Evolutionary conservation across 2,888 invertebrate species (phyloP).

Genomic region (Tetranychus piercei): DNA sequence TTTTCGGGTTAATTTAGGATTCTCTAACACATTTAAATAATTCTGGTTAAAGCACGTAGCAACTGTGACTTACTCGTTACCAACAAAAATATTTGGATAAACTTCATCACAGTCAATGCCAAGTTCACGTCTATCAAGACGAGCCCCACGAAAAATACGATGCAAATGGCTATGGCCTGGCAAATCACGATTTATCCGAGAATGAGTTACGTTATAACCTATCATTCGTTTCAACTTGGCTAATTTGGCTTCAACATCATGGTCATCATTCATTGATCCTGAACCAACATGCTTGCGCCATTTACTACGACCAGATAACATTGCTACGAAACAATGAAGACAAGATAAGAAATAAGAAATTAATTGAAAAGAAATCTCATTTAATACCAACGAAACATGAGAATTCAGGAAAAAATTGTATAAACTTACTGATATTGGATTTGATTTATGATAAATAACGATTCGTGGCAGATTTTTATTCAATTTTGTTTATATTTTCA

Average conservation of each 20-base stretch:
- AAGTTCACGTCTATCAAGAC: conserved; percentile 9
- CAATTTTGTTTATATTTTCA: too few species aligned
- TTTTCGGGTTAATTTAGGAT: too few species aligned
- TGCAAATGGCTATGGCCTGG: conserved; percentile 8
- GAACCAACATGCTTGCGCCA: not conserved
- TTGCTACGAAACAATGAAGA: not conserved
- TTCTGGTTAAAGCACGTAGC: not conserved
- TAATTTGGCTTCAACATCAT: conserved; percentile 10
- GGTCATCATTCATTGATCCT: not conserved
- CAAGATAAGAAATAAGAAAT: not conserved
- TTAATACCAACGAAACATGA: too few species aligned
- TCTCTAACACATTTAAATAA: not conserved
- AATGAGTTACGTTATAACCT: not conserved
- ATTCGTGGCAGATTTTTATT: too few species aligned
- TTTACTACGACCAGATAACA: conserved; percentile 2
- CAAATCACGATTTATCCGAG: not conserved
- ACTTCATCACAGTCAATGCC: conserved; percentile 55
- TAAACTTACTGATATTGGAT: too few species aligned
- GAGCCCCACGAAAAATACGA: not conserved
- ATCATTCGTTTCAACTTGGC: not conserved
- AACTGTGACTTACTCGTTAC: conserved; percentile 46
- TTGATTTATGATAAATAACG: too few species aligned
- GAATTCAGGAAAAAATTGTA: too few species aligned
- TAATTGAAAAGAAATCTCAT: not conserved
- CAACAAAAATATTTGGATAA: conserved; percentile 51